Percentiles rank a stretch among this genome's conserved stretches.
Conservation (phyloP, 2,797 vertebrate genomes). For the Pangasius djambal region DNA sequence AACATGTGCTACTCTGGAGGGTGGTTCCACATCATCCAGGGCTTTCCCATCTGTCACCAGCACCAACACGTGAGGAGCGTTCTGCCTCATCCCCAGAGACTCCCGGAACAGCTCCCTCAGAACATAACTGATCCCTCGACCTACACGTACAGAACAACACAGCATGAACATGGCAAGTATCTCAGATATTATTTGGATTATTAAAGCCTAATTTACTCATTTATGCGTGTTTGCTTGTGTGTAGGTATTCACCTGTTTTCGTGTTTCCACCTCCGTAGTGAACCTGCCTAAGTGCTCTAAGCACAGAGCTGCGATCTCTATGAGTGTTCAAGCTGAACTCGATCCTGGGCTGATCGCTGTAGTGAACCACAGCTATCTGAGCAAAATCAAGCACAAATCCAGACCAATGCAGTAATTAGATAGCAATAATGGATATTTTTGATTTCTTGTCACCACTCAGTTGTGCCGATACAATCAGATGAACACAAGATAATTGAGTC, state of each 20-base stretch:
- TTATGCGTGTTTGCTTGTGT: neutral
- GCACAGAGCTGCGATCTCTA: constrained; percentile 80
- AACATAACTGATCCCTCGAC: constrained; percentile 82
- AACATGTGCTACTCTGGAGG: constrained; percentile 81
- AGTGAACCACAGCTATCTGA: constrained; percentile 83
- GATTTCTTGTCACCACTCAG: neutral
- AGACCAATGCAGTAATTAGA: neutral
- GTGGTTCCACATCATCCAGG: constrained; percentile 83
- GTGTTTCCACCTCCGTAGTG: constrained; percentile 87
- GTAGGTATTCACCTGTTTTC: constrained; percentile 76
- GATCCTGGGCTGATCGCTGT: constrained; percentile 84
- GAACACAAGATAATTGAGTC: neutral
- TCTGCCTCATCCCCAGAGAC: constrained; percentile 84
- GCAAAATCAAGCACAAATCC: constrained; percentile 14
- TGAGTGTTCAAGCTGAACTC: constrained; percentile 80
- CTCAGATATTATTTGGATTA: neutral
- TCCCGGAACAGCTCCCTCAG: constrained; percentile 84
- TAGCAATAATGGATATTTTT: neutral
- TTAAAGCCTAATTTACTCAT: neutral
- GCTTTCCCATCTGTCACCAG: constrained; percentile 88
- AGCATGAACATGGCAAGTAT: neutral
- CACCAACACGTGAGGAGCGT: constrained; percentile 79
- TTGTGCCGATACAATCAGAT: neutral
- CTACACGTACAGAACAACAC: constrained; percentile 62
- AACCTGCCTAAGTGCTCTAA: constrained; percentile 77